Base-by-base conservation (phyloP, 2,797 vertebrate species). In the Merluccius polli region DNA sequence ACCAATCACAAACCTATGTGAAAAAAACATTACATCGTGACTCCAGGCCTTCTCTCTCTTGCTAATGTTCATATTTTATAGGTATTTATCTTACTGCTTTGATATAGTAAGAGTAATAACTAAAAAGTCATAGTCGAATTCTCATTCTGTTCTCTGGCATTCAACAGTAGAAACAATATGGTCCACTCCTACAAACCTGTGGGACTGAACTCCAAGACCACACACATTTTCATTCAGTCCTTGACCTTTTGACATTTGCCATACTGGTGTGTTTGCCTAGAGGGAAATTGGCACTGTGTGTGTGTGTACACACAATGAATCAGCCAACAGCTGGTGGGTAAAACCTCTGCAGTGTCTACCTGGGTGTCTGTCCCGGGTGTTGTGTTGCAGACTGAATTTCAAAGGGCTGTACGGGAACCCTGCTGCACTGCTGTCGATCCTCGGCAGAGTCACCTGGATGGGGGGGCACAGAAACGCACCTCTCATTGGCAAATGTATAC, bases 311-410 rank as follows among this genome's bases (percentile, higher is more conserved):
- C 15, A 21, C 29, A 24, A 24, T n/a, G 52, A 24, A 24, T 24
- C 52, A 52, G 48, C 48, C 21, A 63, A 63, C 52, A 63, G 52
- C 52, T 63, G 52, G 52, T 63, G n/a, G 52, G 8, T n/a, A 24
- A 24, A n/a, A 1, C 67, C 27, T 30, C 24, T 29, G 24, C 59
- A n/a, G 70, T 41, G 70, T 27, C n/a, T 72, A 86, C 80, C 80
- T 86, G 85, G 80, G 32, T 80, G 70, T 48, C 35, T 79, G 77
- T 87, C 76, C 76, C 87, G 76, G 68, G 85, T 85, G 48, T 94
- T 93, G 75, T 91, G 90, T 73, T 79, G 87, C 38, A 98, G 80
- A 88, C 89, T 95, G 71, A 99, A 84, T 92, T 92, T 97, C 81
- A 90, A 75, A 27, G 96, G 94, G 79, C 92, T 91, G 36, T 94